phyloP scores from a whole-genome alignment of 2,113 vertebrate species.

The Pandion haliaetus region DNA sequence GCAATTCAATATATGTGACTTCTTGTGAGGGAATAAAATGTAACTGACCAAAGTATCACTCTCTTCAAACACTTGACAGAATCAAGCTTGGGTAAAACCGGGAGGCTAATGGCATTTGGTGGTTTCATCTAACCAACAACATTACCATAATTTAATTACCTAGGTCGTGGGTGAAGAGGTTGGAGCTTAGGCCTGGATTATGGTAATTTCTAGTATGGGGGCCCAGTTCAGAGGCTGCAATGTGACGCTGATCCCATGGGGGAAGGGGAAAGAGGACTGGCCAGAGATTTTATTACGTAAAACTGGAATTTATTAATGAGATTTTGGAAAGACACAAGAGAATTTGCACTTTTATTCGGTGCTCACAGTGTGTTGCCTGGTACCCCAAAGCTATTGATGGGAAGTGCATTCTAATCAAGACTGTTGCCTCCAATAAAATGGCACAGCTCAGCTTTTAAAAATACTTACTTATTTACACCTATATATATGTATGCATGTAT shows the following conservation, averaged over 20 bases:
- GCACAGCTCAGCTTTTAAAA: background rate
- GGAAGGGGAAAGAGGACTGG: background rate
- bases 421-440: background rate
- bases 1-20: background rate
- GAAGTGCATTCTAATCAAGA: background rate
- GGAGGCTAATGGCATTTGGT: background rate
- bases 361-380: background rate
- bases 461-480: background rate
- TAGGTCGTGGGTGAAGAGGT: background rate
- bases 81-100: background rate
- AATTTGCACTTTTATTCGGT: background rate
- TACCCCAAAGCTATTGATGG: background rate
- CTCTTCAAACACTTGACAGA: background rate
- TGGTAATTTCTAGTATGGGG: background rate
- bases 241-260: background rate
- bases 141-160: background rate
- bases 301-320: background rate
- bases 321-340: background rate
- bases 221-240: background rate
- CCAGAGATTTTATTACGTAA: background rate
- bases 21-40: background rate
- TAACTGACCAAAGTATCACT: background rate
- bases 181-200: background rate
- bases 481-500: background rate
- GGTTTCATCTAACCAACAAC: background rate